These are phyloP conservation scores for Himalopsyche kuldschensis DNA, from an alignment of 2,888 invertebrate genomes.

Conservation along the genomic window DNA sequence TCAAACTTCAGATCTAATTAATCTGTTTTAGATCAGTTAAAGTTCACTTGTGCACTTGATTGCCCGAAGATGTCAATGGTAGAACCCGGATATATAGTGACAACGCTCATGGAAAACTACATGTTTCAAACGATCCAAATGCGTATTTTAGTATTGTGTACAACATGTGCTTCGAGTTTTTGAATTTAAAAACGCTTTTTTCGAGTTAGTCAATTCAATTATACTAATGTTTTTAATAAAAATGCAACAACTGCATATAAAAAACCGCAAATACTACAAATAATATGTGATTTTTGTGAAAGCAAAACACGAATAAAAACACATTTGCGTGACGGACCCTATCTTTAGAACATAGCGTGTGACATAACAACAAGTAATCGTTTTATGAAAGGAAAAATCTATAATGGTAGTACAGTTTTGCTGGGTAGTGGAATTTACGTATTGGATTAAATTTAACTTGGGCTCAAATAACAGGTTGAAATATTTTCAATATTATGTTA, in stretches of 20 bases:
- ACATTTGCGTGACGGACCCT: neutral
- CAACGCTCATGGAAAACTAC: too few species aligned
- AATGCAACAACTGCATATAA: neutral
- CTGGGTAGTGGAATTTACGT: neutral
- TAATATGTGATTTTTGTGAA: neutral
- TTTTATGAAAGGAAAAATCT: neutral
- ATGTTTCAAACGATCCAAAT: too few species aligned
- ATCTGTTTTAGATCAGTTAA: too few species aligned
- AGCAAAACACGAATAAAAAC: neutral
- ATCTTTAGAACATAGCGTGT: neutral
- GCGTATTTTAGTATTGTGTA: too few species aligned
- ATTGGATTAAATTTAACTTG: neutral
- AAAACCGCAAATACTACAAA: neutral
- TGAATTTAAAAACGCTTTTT: too few species aligned
- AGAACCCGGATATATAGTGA: too few species aligned
- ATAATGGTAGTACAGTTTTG: neutral
- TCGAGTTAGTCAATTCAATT: too few species aligned
- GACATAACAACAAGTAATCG: conserved; percentile 1
- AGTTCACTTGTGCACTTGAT: too few species aligned
- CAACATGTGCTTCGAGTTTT: too few species aligned
- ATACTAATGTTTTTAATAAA: too few species aligned
- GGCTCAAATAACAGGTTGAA: neutral
- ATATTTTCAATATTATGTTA: neutral
- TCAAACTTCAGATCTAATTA: too few species aligned
- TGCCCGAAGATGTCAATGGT: too few species aligned